A percentile compares a stretch with the other conserved stretches of the same genome.
phyloP scores from a whole-genome alignment of 2,113 vertebrate genomes.

The Oceanodroma tethys region DNA sequence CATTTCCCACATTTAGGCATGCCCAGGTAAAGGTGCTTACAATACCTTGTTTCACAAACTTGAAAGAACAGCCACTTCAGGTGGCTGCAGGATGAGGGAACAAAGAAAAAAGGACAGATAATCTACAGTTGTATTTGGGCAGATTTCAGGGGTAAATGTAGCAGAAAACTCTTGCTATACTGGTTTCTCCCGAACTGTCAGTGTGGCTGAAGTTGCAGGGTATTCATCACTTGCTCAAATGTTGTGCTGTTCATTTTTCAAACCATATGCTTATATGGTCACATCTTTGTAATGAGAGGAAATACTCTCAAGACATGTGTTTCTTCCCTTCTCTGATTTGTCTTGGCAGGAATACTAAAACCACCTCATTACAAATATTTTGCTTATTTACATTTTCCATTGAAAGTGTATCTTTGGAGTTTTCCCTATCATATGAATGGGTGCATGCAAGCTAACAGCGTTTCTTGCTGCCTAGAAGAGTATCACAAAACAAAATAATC shows the following conservation, averaged over 20 bases:
- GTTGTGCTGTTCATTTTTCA: background rate
- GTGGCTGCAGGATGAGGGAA: background rate
- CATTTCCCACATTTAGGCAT: background rate
- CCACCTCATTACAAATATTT: background rate
- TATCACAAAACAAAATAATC: background rate
- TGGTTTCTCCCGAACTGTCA: background rate
- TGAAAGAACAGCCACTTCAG: background rate
- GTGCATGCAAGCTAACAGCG: background rate
- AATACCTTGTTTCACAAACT: background rate
- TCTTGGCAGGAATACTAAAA: background rate
- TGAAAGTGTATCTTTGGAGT: background rate
- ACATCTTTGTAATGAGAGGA: background rate
- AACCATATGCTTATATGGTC: background rate
- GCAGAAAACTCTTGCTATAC: background rate
- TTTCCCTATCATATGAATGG: background rate
- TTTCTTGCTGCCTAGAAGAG: background rate
- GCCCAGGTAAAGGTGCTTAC: background rate
- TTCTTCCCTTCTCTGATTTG: background rate
- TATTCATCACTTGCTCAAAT: background rate
- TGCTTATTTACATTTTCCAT: background rate
- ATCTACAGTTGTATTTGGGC: background rate
- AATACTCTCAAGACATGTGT: background rate
- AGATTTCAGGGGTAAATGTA: background rate
- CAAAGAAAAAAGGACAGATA: background rate
- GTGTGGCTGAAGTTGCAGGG: background rate